phyloP scores from a whole-genome alignment of 2,113 vertebrate genomes.

The Calypte anna region DNA sequence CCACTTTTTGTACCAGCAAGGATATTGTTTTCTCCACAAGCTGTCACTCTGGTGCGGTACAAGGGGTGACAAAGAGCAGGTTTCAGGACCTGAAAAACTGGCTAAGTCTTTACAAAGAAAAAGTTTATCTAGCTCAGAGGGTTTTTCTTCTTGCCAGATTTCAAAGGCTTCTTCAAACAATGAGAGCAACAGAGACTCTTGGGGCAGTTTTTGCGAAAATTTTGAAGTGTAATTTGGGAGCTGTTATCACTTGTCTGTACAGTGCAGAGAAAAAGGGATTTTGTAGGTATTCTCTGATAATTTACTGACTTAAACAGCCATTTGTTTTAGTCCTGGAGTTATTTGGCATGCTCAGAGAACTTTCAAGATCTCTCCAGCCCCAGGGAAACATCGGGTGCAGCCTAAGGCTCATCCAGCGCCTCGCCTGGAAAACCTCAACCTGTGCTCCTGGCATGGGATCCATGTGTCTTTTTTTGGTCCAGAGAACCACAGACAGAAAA shows the following conservation, averaged over 20 bases:
- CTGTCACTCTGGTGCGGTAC: not conserved
- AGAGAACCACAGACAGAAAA: not conserved
- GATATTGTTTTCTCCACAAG: not conserved
- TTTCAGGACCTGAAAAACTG: not conserved
- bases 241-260: not conserved
- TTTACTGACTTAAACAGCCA: not conserved
- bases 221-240: not conserved
- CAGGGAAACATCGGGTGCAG: not conserved
- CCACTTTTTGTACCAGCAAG: not conserved
- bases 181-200: not conserved
- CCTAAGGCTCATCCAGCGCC: not conserved
- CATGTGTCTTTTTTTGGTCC: not conserved
- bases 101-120: not conserved
- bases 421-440: not conserved
- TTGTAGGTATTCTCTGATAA: not conserved
- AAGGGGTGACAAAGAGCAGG: not conserved
- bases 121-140: not conserved
- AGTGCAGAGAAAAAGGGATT: not conserved
- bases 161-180: not conserved
- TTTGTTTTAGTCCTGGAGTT: not conserved
- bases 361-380: not conserved
- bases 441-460: not conserved
- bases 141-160: not conserved
- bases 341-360: fast-evolving
- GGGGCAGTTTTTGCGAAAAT: not conserved